phyloP scores from a whole-genome alignment of 1,140 invertebrate genomes.

The Drosophila asahinai region DNA sequence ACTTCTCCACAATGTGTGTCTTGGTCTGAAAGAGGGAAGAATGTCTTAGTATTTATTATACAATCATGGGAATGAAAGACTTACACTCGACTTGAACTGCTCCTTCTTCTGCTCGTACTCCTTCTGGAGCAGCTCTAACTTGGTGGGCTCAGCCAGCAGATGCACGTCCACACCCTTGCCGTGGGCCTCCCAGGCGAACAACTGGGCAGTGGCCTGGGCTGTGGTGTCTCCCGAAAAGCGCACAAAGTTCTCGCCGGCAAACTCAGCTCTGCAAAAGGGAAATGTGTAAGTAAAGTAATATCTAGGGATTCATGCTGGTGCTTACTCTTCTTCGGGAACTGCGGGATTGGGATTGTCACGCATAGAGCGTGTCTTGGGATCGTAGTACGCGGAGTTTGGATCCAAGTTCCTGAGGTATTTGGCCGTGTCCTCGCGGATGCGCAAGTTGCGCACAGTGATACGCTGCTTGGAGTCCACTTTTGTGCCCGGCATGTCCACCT shows the following conservation, averaged over 20 bases:
- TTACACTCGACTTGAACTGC: constrained; percentile 90
- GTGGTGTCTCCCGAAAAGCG: constrained; percentile 97
- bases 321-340: constrained; percentile 88
- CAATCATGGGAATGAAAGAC: background rate
- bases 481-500: constrained; percentile 99
- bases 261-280: constrained; percentile 89
- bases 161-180: constrained; percentile 98
- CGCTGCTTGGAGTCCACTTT: constrained; percentile 99
- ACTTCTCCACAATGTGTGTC: constrained; percentile 81
- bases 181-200: constrained; percentile 99
- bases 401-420: constrained; percentile 99
- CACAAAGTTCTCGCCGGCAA: constrained; percentile 98
- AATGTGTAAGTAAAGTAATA: background rate
- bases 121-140: constrained; percentile 95
- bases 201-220: constrained; percentile 94
- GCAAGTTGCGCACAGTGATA: constrained; percentile 98
- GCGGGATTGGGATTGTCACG: constrained; percentile 97
- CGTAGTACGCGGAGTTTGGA: constrained; percentile 99
- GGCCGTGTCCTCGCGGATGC: constrained; percentile 99
- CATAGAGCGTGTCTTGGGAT: constrained; percentile 99
- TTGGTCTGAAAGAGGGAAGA: constrained; percentile 59
- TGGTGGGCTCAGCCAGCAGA: constrained; percentile 98
- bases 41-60: background rate
- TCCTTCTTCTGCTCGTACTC: constrained; percentile 96
- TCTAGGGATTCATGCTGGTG: background rate